Conservation (phyloP, 2,797 vertebrate genomes). For the Telmatherina bonti region DNA sequence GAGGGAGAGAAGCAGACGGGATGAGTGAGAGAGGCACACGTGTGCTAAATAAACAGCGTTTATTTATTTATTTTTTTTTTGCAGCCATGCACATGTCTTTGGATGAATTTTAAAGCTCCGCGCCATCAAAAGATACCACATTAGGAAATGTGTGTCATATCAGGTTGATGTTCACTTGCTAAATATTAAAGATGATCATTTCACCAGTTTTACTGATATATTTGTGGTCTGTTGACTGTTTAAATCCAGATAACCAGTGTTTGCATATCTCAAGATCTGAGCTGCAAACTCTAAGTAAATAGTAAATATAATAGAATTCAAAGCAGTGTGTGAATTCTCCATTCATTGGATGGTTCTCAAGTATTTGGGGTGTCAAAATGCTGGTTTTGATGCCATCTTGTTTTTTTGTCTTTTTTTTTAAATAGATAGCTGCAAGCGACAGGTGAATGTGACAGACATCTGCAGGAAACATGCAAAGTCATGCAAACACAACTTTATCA, state of each 20-base stretch:
- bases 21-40: not conserved
- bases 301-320: too few relatives aligned
- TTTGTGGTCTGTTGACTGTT: not conserved
- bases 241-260: not conserved
- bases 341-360: too few relatives aligned
- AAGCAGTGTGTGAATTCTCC: too few relatives aligned
- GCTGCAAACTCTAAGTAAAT: not conserved
- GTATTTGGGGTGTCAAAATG: too few relatives aligned
- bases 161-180: not conserved
- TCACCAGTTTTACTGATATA: not conserved
- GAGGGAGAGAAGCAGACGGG: not conserved
- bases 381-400: too few relatives aligned
- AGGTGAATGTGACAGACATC: too few relatives aligned
- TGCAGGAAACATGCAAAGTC: not conserved
- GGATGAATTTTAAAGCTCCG: not conserved
- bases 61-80: too few relatives aligned
- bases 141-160: not conserved
- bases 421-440: too few relatives aligned
- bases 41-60: not conserved
- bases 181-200: not conserved
- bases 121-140: not conserved
- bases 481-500: not conserved
- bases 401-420: too few relatives aligned
- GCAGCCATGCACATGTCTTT: not conserved
- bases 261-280: constrained; percentile 6